These are phyloP conservation scores for Chiloscyllium plagiosum DNA, from an alignment of 2,113 vertebrate species.

Conservation along the genomic window DNA sequence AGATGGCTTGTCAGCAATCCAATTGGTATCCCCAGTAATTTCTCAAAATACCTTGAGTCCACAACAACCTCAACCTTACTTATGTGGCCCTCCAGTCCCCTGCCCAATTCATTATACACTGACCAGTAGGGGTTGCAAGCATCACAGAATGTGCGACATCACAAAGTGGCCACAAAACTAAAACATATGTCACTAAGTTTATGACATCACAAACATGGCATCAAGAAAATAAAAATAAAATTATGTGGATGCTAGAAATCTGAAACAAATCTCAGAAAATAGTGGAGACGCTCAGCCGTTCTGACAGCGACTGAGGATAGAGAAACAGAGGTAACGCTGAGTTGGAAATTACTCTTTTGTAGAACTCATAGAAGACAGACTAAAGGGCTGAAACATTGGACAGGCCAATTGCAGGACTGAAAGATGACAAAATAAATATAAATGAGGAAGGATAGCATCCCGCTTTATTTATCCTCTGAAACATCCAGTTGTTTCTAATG, in stretches of 20 bases:
- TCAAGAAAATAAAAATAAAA: too few species aligned
- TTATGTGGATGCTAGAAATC: too few species aligned
- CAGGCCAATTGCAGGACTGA: not conserved
- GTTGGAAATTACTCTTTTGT: too few species aligned
- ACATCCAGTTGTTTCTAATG: not conserved
- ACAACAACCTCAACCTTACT: not conserved
- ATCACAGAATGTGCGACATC: conserved; percentile 24
- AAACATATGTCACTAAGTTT: not conserved
- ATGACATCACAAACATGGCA: not conserved
- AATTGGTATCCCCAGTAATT: not conserved
- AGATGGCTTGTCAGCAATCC: not conserved
- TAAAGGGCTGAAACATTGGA: not conserved
- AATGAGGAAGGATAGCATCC: not conserved
- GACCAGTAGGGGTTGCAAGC: not conserved
- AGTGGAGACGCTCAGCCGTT: too few species aligned
- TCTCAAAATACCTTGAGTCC: not conserved
- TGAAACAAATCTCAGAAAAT: too few species aligned
- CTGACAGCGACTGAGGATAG: too few species aligned
- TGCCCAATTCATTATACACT: not conserved
- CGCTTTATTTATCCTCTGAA: not conserved
- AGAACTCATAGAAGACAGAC: not conserved
- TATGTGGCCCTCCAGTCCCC: not conserved
- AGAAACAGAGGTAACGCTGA: too few species aligned
- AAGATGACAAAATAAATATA: not conserved
- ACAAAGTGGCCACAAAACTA: not conserved